Base-by-base conservation (phyloP, 1,140 invertebrate species). In the Leptopilina clavipes region DNA sequence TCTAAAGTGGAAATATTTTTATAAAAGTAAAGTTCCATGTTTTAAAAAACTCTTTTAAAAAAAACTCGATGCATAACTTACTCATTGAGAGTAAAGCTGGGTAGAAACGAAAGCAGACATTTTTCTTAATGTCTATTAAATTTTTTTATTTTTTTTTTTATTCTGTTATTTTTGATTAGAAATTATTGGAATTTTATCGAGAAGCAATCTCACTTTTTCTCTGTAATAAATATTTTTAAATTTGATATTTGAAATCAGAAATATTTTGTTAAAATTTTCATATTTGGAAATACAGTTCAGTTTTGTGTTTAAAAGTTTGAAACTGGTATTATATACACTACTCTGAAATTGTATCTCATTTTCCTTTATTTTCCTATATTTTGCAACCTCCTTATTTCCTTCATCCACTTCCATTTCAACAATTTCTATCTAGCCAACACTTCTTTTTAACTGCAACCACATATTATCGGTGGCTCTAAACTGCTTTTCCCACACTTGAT, bases 361-460 rank as follows among this genome's bases (percentile, higher is more conserved):
- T 8, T 8, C 14, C 44, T 14, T 45, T 8, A 17, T 17, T n/a
- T 8, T 7, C 6, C 14, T 52, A 17, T 52, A 52, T 17, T n/a
- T n/a, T 44, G 43, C 43, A 44, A 11, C 44, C 14, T 11, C 48
- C 48, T 6, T 52, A 52, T 52, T 52, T 52, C 17, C 14, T 52
- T 52, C 48, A 52, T 52, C n/a, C 17, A 17, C 17, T 52, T 52
- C 48, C 48, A 52, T 52, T 52, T 52, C 48, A 52, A 52, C 48
- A 52, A 52, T 52, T 52, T 52, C 12, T 52, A 52, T 52, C 48
- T 52, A 52, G 48, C 48, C 48, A 52, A 40, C 48, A 52, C 48
- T 52, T 52, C 48, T 52, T 52, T 52, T 52, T 31, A 52, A 52
- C 48, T 52, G n/a, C 48, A 31, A n/a, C 48, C n/a, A 52, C 48